phyloP scores from a whole-genome alignment of 2,888 invertebrate species.

The Leucophora obtusa region DNA sequence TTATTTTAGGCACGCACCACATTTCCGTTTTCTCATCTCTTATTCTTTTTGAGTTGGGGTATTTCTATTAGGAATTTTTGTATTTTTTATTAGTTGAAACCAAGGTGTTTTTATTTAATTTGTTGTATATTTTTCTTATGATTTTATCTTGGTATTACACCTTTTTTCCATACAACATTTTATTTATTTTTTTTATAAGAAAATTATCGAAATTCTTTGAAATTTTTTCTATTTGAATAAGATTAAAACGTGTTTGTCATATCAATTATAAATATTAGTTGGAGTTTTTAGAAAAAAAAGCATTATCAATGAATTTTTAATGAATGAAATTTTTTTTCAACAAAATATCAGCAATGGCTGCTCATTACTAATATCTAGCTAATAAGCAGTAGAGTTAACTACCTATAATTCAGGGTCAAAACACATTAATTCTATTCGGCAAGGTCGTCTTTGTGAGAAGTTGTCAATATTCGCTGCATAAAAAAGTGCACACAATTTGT shows the following conservation, averaged over 20 bases:
- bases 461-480: too few species aligned
- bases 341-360: too few species aligned
- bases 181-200: conserved; percentile 26
- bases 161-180: conserved; percentile 33
- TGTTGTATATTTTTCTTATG: conserved; percentile 56
- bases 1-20: conserved; percentile 69
- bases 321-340: conserved; percentile 40
- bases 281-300: background rate
- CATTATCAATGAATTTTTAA: conserved; percentile 51
- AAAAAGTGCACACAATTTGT: too few species aligned
- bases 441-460: too few species aligned
- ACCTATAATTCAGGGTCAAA: too few species aligned
- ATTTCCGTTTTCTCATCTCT: conserved; percentile 67
- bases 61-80: conserved; percentile 51
- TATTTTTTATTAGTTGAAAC: conserved; percentile 60
- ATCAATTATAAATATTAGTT: conserved; percentile 40
- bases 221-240: conserved; percentile 49
- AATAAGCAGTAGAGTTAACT: too few species aligned
- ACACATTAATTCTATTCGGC: too few species aligned
- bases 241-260: conserved; percentile 65
- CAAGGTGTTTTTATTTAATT: conserved; percentile 66
- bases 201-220: conserved; percentile 60
- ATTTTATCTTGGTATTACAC: conserved; percentile 60
- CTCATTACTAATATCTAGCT: too few species aligned
- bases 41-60: conserved; percentile 61